Percentiles rank a stretch among this genome's conserved stretches.
phyloP scores from a whole-genome alignment of 2,113 vertebrate species.

The Mastomys coucha region DNA sequence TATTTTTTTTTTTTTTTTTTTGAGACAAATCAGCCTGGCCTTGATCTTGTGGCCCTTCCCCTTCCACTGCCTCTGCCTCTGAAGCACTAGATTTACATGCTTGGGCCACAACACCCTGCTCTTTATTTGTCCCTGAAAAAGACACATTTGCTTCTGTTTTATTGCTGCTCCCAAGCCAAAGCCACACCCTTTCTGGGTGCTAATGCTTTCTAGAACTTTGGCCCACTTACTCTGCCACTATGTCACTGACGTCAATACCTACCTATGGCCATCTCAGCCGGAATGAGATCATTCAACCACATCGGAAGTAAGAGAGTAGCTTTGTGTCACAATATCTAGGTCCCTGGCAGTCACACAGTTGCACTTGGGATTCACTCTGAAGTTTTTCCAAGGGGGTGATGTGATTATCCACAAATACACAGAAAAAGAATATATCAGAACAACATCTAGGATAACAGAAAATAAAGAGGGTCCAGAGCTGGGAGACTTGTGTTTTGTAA shows the following conservation, averaged over 20 bases:
- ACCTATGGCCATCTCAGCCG: neutral
- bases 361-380: neutral
- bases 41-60: neutral
- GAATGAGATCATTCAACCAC: conserved; percentile 4
- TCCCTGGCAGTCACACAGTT: neutral
- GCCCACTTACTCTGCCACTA: neutral
- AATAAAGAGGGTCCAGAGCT: neutral
- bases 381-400: neutral
- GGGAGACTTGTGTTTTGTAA: neutral
- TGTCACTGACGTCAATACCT: neutral
- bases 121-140: neutral
- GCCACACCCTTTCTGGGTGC: neutral
- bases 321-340: neutral
- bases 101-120: neutral
- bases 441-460: neutral
- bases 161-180: neutral
- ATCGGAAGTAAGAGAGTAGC: neutral
- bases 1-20: too few species aligned
- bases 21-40: neutral
- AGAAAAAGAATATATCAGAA: conserved; percentile 23
- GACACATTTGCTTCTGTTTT: neutral
- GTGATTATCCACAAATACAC: neutral
- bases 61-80: neutral
- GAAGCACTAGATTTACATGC: neutral
- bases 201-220: neutral